Conservation (phyloP, 2,113 vertebrate species). For the Dryoscopus gambensis region DNA sequence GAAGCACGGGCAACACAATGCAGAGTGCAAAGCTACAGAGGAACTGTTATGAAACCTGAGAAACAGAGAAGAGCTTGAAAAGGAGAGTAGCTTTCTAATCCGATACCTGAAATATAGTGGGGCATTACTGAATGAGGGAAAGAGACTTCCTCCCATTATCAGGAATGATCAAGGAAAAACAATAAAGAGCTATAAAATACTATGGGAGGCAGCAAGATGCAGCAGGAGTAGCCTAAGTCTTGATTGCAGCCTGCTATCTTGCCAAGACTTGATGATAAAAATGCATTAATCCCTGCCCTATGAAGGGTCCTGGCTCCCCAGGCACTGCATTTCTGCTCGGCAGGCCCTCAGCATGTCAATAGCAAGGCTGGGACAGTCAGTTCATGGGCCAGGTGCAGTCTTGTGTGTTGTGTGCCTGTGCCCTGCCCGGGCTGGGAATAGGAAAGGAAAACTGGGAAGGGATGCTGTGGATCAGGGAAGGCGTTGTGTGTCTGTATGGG, state of each 20-base stretch:
- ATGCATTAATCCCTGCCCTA: neutral
- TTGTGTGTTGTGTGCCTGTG: fast-evolving
- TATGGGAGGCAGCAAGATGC: neutral
- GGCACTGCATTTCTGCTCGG: neutral
- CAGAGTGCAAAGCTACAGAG: neutral
- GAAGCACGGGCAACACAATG: neutral
- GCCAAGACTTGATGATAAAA: neutral
- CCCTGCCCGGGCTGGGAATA: neutral
- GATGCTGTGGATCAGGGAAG: too few relatives aligned
- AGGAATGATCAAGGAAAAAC: neutral
- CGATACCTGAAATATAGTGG: neutral
- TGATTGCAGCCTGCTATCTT: neutral
- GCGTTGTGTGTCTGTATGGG: too few relatives aligned
- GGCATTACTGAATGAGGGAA: neutral
- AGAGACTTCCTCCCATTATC: neutral
- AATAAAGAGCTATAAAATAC: neutral
- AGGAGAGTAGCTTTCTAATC: neutral
- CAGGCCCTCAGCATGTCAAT: fast-evolving
- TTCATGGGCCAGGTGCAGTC: neutral
- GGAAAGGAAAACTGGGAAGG: neutral
- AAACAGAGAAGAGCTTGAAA: neutral
- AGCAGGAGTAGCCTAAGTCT: neutral
- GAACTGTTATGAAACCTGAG: neutral
- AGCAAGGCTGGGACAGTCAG: neutral
- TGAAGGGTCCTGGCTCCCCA: neutral